A percentile compares a stretch with the other conserved stretches of the same genome.
phyloP scores from a whole-genome alignment of 2,113 vertebrate genomes.

The Cygnus atratus region DNA sequence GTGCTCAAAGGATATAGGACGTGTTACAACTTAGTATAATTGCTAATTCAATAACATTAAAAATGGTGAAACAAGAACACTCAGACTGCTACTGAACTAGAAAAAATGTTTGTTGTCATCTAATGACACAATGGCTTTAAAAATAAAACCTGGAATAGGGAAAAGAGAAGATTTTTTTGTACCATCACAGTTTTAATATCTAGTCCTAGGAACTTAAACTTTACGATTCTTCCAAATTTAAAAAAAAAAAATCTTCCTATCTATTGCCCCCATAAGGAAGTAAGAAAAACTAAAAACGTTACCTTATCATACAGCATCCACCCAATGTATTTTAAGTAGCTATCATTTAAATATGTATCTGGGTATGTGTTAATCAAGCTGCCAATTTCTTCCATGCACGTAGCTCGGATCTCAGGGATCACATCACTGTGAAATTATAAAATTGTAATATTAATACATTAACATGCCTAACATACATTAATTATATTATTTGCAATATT shows the following conservation, averaged over 20 bases:
- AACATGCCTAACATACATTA: neutral
- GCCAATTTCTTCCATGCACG: constrained; percentile 88
- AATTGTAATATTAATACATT: neutral
- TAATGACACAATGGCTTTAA: neutral
- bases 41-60: neutral
- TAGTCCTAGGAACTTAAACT: neutral
- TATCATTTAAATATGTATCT: constrained; percentile 84
- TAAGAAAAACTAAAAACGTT: neutral
- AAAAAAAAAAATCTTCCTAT: neutral
- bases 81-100: neutral
- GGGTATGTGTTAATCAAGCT: constrained; percentile 87
- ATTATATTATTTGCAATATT: neutral
- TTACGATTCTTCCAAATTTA: neutral
- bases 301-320: constrained; percentile 95
- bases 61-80: neutral
- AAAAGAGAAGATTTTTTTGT: neutral
- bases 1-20: neutral
- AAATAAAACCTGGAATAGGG: neutral
- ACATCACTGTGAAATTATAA: constrained; percentile 79
- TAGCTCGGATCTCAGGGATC: constrained; percentile 86
- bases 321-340: constrained; percentile 89
- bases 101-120: neutral
- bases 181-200: neutral
- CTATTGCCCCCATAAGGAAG: neutral
- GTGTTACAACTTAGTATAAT: neutral